Evolutionary conservation across 2,888 invertebrate genomes (phyloP).

Genomic region (Automeris io): DNA sequence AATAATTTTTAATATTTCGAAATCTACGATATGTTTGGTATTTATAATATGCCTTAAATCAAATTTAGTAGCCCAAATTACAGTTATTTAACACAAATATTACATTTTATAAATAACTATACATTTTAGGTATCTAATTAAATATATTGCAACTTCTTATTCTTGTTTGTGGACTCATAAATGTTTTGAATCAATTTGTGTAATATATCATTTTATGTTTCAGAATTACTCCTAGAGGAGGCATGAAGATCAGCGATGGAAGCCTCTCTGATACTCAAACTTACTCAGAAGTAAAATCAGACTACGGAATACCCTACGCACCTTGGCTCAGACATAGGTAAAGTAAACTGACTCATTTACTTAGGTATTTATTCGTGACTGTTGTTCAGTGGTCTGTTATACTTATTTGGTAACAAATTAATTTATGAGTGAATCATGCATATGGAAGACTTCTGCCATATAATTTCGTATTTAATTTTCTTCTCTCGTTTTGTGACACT

Average conservation of each 20-base stretch:
- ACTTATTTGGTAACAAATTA: neutral
- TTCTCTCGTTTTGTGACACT: too few species aligned
- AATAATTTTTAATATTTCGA: too few species aligned
- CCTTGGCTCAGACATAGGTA: slow-evolving; percentile 92
- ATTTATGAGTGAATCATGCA: neutral
- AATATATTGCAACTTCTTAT: too few species aligned
- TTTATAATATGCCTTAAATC: too few species aligned
- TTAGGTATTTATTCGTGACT: slow-evolving; percentile 19
- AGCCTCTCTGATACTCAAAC: slow-evolving; percentile 92
- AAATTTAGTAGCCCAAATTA: too few species aligned
- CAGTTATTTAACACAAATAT: too few species aligned
- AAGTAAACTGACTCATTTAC: slow-evolving; percentile 12
- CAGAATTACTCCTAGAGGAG: slow-evolving; percentile 69
- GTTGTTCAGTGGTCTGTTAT: slow-evolving; percentile 21
- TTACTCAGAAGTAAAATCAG: slow-evolving; percentile 83
- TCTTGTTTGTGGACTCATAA: too few species aligned
- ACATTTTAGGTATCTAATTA: too few species aligned
- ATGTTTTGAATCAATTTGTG: neutral
- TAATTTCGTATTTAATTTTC: too few species aligned
- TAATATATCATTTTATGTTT: slow-evolving; percentile 17
- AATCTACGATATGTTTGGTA: too few species aligned
- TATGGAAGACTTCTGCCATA: too few species aligned
- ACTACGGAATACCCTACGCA: slow-evolving; percentile 89
- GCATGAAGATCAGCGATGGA: slow-evolving; percentile 83
- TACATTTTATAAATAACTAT: too few species aligned